Evolutionary conservation across 2,113 vertebrate species (phyloP).

Genomic region (Clarias macrocephalus): DNA sequence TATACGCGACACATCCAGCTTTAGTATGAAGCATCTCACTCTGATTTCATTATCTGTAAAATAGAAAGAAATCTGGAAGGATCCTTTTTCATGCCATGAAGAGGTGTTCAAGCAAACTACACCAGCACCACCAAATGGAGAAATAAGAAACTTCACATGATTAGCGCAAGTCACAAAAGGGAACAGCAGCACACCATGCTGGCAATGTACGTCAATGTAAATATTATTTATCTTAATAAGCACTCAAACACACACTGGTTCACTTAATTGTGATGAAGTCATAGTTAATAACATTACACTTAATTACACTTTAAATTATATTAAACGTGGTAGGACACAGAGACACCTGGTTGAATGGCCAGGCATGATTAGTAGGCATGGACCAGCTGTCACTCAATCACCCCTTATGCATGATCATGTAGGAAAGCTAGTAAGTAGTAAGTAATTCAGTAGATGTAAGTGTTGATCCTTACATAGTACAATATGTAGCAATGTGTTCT

Average conservation of each 20-base stretch:
- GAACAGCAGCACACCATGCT: constrained; percentile 48
- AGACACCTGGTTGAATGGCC: constrained; percentile 43
- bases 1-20: constrained; percentile 10
- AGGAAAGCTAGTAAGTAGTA: not conserved
- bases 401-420: constrained; percentile 13
- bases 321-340: constrained; percentile 54
- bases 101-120: constrained; percentile 47
- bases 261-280: constrained; percentile 41
- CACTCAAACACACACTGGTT: constrained; percentile 34
- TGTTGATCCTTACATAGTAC: not conserved
- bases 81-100: not conserved
- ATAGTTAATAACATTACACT: constrained; percentile 65
- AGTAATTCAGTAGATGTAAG: not conserved
- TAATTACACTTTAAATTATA: constrained; percentile 70
- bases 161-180: not conserved
- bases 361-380: constrained; percentile 41
- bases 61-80: constrained; percentile 54
- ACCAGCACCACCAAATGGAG: constrained; percentile 74
- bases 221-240: constrained; percentile 62
- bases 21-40: constrained; percentile 46
- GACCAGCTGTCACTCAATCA: constrained; percentile 35
- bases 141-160: constrained; percentile 46
- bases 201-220: constrained; percentile 57
- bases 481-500: not conserved
- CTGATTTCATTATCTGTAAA: constrained; percentile 65